These are phyloP conservation scores for Homalodisca vitripennis DNA, from an alignment of 1,140 invertebrate species.

Conservation along the genomic window DNA sequence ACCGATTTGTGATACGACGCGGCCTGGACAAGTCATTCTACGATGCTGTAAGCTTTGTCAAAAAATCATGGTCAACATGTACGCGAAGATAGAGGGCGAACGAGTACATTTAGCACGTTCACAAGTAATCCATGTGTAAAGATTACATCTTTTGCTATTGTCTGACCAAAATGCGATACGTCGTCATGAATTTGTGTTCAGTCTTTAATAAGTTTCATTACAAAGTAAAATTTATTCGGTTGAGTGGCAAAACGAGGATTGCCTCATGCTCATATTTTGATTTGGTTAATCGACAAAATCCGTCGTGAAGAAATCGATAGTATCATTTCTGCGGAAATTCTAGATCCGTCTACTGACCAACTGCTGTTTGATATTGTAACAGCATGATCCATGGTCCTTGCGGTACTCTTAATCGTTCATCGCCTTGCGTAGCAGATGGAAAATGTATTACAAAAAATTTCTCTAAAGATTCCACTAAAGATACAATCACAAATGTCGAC, in stretches of 20 bases:
- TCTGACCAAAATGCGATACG: conserved; percentile 36
- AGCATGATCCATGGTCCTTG: conserved; percentile 43
- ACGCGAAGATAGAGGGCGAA: too few relatives aligned
- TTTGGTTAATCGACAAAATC: conserved; percentile 27
- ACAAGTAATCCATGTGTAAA: too few relatives aligned
- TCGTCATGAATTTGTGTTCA: conserved; percentile 50
- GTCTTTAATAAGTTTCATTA: conserved; percentile 45
- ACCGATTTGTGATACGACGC: too few relatives aligned
- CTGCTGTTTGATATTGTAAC: conserved; percentile 37
- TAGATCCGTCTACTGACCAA: conserved; percentile 39
- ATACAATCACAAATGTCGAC: too few relatives aligned
- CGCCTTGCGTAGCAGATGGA: conserved; percentile 46
- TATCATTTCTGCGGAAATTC: conserved; percentile 43
- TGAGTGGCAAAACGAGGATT: conserved; percentile 51
- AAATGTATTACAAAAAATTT: conserved; percentile 48
- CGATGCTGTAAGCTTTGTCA: too few relatives aligned
- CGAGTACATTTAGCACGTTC: too few relatives aligned
- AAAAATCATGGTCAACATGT: too few relatives aligned
- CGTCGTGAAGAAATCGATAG: neutral
- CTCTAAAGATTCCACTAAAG: conserved; percentile 43
- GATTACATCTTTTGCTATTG: too few relatives aligned
- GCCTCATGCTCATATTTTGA: conserved; percentile 47
- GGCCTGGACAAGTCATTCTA: too few relatives aligned
- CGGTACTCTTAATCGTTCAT: conserved; percentile 41
- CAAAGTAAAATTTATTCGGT: conserved; percentile 44